Percentiles rank a stretch among this genome's conserved stretches.
Evolutionary conservation across 2,113 vertebrate genomes (phyloP).

Genomic region (Naja naja): DNA sequence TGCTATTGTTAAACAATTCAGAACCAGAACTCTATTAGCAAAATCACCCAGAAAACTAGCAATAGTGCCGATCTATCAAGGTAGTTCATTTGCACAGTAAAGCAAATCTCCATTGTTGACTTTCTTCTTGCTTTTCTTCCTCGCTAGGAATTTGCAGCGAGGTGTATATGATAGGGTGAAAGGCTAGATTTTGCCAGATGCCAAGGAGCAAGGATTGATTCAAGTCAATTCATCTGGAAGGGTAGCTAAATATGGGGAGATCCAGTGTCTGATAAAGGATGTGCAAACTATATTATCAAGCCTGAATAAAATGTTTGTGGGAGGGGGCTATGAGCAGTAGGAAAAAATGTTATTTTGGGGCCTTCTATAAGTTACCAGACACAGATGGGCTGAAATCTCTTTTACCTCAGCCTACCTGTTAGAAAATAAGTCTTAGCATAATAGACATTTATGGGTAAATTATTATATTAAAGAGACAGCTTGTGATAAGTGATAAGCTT

Average conservation of each 20-base stretch:
- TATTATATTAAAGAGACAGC: background rate
- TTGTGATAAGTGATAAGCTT: background rate
- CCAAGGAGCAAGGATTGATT: background rate
- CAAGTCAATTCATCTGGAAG: background rate
- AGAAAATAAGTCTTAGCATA: background rate
- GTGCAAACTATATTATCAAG: background rate
- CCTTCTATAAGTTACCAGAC: background rate
- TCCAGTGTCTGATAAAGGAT: background rate
- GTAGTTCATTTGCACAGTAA: background rate
- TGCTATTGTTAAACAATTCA: background rate
- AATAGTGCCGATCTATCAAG: background rate
- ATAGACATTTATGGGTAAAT: background rate
- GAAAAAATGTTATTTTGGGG: background rate
- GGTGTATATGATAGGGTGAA: background rate
- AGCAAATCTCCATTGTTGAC: background rate
- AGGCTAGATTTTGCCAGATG: background rate
- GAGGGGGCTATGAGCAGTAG: background rate
- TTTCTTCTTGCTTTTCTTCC: background rate
- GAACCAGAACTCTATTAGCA: background rate
- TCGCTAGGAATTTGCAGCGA: background rate
- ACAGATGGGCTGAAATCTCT: background rate
- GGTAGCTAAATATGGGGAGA: background rate
- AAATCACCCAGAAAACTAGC: background rate
- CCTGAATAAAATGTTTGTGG: background rate
- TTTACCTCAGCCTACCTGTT: background rate